Evolutionary conservation across 2,888 invertebrate species (phyloP).

Genomic region (Rhamphomyia laevipes): DNA sequence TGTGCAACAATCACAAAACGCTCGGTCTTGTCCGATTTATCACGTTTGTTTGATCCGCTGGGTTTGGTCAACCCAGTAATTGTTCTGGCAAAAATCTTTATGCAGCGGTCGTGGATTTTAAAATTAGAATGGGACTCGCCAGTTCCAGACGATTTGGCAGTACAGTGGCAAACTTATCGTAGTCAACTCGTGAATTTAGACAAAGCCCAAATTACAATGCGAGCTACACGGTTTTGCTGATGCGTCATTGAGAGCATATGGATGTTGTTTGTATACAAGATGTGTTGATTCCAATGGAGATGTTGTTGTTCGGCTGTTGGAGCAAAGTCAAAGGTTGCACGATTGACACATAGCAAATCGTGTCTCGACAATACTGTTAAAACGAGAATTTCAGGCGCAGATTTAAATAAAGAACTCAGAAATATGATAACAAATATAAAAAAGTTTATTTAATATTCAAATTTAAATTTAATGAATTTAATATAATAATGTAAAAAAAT

Average conservation of each 20-base stretch:
- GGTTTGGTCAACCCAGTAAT: slow-evolving; percentile 14
- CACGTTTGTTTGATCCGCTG: no score
- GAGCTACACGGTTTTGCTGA: slow-evolving; percentile 11
- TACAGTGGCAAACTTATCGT: neutral
- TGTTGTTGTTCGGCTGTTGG: neutral
- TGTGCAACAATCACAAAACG: no score
- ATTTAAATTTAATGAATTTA: neutral
- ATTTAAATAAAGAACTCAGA: no score
- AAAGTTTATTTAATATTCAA: no score
- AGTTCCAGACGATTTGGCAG: neutral
- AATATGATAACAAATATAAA: no score
- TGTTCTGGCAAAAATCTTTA: slow-evolving; percentile 10
- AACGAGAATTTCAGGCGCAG: no score
- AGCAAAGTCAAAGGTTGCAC: slow-evolving; percentile 8
- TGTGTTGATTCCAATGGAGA: neutral
- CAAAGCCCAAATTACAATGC: no score
- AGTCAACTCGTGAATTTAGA: neutral
- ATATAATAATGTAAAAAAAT: no score
- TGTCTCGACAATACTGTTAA: no score
- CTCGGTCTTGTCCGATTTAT: no score
- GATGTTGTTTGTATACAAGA: slow-evolving; percentile 9
- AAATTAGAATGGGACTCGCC: slow-evolving; percentile 9
- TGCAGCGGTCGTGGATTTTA: slow-evolving; percentile 10
- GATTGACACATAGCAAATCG: no score
- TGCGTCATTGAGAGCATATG: slow-evolving; percentile 12